phyloP scores from a whole-genome alignment of 2,888 invertebrate species.

The Meiosimyza decipiens region DNA sequence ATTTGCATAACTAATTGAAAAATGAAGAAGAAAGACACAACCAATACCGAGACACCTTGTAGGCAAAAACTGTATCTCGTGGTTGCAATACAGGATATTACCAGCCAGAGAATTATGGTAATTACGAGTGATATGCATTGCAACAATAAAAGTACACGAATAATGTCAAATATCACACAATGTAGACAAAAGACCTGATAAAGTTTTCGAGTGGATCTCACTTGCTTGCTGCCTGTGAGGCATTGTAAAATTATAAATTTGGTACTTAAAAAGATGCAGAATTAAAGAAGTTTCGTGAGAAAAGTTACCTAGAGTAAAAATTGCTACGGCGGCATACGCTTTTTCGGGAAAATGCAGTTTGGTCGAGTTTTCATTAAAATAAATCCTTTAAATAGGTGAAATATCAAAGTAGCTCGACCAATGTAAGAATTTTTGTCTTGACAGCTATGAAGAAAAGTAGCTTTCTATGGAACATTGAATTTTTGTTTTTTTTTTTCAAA shows the following conservation, averaged over 20 bases:
- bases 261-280: neutral
- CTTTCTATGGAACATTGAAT: too few relatives aligned
- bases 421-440: too few relatives aligned
- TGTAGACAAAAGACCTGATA: conserved; percentile 17
- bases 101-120: conserved; percentile 6
- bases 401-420: too few relatives aligned
- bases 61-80: neutral
- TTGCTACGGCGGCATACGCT: too few relatives aligned
- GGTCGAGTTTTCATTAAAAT: too few relatives aligned
- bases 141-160: conserved; percentile 2
- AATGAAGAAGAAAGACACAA: conserved; percentile 2
- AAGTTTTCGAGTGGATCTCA: neutral
- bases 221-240: neutral
- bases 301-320: too few relatives aligned
- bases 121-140: neutral
- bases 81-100: too few relatives aligned
- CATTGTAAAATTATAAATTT: neutral
- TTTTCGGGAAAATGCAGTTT: too few relatives aligned
- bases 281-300: neutral
- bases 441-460: too few relatives aligned
- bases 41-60: conserved; percentile 5
- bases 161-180: neutral
- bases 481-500: too few relatives aligned
- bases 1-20: conserved; percentile 39
- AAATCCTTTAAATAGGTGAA: too few relatives aligned